Conservation (phyloP, 2,797 vertebrate species). For the Phalanger gymnotis region DNA sequence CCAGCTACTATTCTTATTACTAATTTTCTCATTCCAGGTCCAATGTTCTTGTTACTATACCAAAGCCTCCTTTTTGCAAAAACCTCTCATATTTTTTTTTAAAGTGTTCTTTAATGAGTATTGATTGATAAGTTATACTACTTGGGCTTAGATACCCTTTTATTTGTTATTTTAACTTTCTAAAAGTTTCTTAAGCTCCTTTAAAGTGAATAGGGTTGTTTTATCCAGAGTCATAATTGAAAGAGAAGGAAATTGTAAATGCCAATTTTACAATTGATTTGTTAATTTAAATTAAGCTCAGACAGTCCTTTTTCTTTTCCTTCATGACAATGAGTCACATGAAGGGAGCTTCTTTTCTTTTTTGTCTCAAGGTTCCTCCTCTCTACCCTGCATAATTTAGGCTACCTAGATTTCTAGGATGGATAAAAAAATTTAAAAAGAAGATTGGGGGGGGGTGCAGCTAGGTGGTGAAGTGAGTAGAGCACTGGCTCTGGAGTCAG, state of each 20-base stretch:
- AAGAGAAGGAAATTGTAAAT: conserved; percentile 18
- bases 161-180: neutral
- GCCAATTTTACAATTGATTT: neutral
- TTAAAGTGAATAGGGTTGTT: neutral
- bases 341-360: neutral
- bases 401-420: neutral
- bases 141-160: neutral
- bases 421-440: too few species aligned
- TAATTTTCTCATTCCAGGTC: neutral
- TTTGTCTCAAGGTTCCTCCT: neutral
- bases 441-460: too few species aligned
- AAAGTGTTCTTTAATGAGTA: neutral
- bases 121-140: neutral
- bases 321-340: neutral
- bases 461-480: too few species aligned
- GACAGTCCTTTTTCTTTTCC: neutral
- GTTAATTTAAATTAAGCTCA: neutral
- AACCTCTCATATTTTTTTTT: neutral
- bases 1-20: neutral
- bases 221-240: conserved; percentile 22
- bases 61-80: neutral
- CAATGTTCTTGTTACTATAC: neutral
- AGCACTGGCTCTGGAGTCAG: too few species aligned
- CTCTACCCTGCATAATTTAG: neutral
- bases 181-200: neutral